Evolutionary conservation across 2,888 invertebrate genomes (phyloP).

Genomic region (Orchesellides sinensis): DNA sequence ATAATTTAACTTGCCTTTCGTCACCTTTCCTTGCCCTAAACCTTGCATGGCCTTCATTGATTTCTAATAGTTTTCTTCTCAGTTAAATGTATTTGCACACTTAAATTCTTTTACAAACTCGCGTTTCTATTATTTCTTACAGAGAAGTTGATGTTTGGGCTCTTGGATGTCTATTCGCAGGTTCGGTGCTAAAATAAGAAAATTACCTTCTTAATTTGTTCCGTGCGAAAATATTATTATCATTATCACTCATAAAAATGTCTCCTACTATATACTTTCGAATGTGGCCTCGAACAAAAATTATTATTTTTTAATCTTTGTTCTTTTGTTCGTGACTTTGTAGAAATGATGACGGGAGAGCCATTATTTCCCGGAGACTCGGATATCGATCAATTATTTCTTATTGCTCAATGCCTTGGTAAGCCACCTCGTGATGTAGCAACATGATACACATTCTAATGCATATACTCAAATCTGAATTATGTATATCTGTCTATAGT

Average conservation of each 20-base stretch:
- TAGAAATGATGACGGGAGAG: slow-evolving; percentile 92
- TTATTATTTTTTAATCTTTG: slow-evolving; percentile 20
- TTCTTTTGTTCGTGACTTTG: slow-evolving; percentile 74
- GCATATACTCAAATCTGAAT: too few relatives aligned
- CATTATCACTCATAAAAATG: slow-evolving; percentile 33
- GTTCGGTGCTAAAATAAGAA: slow-evolving; percentile 28
- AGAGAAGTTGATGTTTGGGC: slow-evolving; percentile 93
- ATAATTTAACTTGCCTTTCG: too few relatives aligned
- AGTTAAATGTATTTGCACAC: background rate
- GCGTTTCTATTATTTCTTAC: slow-evolving; percentile 21
- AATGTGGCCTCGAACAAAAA: slow-evolving; percentile 23
- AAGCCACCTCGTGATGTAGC: too few relatives aligned
- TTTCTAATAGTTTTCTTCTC: background rate
- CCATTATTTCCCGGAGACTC: slow-evolving; percentile 93
- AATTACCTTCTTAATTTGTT: background rate
- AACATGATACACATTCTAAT: too few relatives aligned
- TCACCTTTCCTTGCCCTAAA: too few relatives aligned
- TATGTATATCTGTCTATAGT: background rate
- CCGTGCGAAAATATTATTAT: slow-evolving; percentile 30
- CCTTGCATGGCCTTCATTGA: too few relatives aligned
- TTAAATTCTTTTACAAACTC: too few relatives aligned
- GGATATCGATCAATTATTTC: slow-evolving; percentile 91
- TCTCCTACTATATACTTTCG: background rate
- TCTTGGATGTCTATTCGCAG: slow-evolving; percentile 83
- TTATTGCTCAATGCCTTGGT: slow-evolving; percentile 89